Conservation (phyloP, 2,113 vertebrate species). For the Talpa occidentalis region DNA sequence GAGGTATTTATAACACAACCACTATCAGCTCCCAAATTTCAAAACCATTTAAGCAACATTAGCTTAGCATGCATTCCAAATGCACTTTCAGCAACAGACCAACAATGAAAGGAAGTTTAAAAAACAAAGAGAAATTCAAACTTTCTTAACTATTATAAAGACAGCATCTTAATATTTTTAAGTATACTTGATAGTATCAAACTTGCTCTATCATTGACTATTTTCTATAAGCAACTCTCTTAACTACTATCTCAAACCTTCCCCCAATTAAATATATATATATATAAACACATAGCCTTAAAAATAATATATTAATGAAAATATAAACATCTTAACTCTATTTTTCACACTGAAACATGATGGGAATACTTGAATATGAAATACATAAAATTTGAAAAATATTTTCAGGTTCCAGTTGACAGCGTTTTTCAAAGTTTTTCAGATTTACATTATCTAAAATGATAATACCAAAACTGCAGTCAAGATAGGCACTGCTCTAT, state of each 20-base stretch:
- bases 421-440: constrained; percentile 51
- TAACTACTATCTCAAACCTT: not conserved
- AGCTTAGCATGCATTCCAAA: constrained; percentile 12
- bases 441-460: not conserved
- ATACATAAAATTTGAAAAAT: constrained; percentile 22
- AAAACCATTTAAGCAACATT: constrained; percentile 34
- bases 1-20: not conserved
- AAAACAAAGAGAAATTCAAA: not conserved
- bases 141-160: not conserved
- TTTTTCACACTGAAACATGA: not conserved
- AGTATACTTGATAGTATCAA: not conserved
- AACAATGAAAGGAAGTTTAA: not conserved
- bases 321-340: not conserved
- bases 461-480: not conserved
- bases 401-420: not conserved
- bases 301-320: constrained; percentile 19
- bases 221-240: not conserved
- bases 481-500: not conserved
- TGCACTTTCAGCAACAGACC: not conserved
- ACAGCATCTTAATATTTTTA: not conserved
- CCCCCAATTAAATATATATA: not conserved
- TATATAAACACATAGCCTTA: not conserved
- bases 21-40: not conserved
- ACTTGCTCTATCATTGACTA: not conserved
- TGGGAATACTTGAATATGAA: not conserved